Evolutionary conservation across 37 sponge, comb jelly and placozoan species (phyloP), one percentile per base, ranked within the genome.

Genomic region (Eunapius fragilis): DNA sequence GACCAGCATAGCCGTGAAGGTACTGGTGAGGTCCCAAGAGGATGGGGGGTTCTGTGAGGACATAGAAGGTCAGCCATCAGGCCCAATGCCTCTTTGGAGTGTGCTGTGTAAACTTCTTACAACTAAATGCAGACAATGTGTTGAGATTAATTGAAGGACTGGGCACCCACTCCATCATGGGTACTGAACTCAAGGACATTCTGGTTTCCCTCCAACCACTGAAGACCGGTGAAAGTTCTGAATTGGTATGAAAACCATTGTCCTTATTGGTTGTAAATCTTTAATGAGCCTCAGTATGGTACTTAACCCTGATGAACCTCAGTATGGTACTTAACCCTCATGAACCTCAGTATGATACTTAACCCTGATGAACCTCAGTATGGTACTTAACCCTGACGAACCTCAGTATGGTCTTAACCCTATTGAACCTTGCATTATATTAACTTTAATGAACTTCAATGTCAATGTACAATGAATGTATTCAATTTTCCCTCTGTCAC

Each of bases 161-260:
- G 36, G 96, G 89, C 2, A 41, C 80, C 37, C 96, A 95, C 58
- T 92, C 93, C 45, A 89, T 95, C 27, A 77, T 48, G n/a, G 50
- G 91, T 6, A 80, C 76, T 10, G 91, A 95, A 24, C 77, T 95
- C 23, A 95, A 95, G 86, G 85, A 90, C 71, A 69, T 95, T 45
- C 82, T 95, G 30, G 78, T 88, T 0, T 45, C 89, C 14, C 78
- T 95, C 17, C 31, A 93, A 28, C 88, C 93, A 1, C 71, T 87
- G 67, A 86, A 87, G 37, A 37, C 84, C 34, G 68, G 79, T 11
- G 38, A 75, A 6, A 41, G 6, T 41, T 9, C 6, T 41, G 41
- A 41, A 3, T 75, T 89, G 85, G 86, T 92, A 37, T 17, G 84
- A 41, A 41, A 41, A 41, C 41, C 41, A 41, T 33, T 41, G 74